These are phyloP conservation scores for Eumerus sabulonum DNA, from an alignment of 2,888 invertebrate genomes.

Conservation along the genomic window DNA sequence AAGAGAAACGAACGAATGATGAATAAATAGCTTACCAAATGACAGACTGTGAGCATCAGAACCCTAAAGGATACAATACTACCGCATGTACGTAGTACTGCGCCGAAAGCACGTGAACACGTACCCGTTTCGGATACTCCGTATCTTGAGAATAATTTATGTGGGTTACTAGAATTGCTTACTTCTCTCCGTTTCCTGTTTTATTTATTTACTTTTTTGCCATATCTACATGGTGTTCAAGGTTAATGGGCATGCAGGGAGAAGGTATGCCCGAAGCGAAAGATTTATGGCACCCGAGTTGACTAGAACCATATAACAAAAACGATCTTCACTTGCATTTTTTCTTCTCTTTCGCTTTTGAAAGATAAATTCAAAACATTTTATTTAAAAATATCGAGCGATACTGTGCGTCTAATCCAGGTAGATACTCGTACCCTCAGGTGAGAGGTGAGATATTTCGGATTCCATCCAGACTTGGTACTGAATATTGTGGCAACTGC, in stretches of 20 bases:
- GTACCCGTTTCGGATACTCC: conserved; percentile 2
- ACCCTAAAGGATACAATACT: conserved; percentile 8
- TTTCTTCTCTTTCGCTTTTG: not conserved
- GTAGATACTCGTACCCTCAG: too few relatives aligned
- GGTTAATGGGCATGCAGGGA: conserved; percentile 33
- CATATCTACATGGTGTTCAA: conserved; percentile 36
- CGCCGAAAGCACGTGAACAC: conserved; percentile 53
- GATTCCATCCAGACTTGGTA: too few relatives aligned
- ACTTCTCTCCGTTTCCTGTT: conserved; percentile 17
- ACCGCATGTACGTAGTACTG: too few relatives aligned
- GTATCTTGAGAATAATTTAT: conserved; percentile 44
- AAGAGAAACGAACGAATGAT: not conserved
- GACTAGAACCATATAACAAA: not conserved
- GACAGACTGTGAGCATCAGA: not conserved
- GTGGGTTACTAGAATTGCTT: conserved; percentile 52
- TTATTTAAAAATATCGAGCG: not conserved
- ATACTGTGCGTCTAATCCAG: too few relatives aligned
- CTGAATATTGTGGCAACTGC: too few relatives aligned
- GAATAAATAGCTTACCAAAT: not conserved
- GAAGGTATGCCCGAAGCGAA: conserved; percentile 23
- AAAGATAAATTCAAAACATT: conserved; percentile 19
- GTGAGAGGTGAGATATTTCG: too few relatives aligned
- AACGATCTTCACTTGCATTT: conserved; percentile 1
- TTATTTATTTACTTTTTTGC: conserved; percentile 15
- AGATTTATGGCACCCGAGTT: conserved; percentile 49